phyloP scores from a whole-genome alignment of 2,888 invertebrate genomes.

The Lasius platythorax region DNA sequence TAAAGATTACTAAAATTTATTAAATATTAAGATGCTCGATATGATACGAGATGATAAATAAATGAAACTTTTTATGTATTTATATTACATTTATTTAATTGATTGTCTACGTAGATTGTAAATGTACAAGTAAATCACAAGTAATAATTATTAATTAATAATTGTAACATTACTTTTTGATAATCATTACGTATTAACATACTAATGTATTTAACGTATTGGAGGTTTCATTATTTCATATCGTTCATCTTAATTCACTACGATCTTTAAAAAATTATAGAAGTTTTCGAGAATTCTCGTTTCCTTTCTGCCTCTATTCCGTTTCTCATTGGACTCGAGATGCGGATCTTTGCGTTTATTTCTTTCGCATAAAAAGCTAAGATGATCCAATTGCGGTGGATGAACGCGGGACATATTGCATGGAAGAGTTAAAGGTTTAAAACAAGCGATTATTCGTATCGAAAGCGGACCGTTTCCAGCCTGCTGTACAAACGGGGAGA shows the following conservation, averaged over 20 bases:
- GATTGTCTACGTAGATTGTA: not conserved
- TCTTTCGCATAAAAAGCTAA: conserved; percentile 11
- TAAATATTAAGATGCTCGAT: not conserved
- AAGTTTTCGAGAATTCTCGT: not conserved
- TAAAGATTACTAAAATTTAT: not conserved
- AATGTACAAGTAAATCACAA: not conserved
- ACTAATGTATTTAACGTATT: not conserved
- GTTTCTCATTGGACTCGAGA: not conserved
- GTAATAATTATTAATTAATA: not conserved
- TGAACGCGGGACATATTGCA: not conserved
- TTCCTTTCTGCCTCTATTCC: not conserved
- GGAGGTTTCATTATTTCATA: not conserved
- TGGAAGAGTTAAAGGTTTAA: conserved; percentile 11
- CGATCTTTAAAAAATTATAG: not conserved
- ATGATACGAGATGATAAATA: not conserved
- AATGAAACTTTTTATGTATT: not conserved
- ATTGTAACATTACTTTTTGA: not conserved
- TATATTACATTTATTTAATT: not conserved
- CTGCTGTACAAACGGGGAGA: not conserved
- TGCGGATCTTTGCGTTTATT: conserved; percentile 1
- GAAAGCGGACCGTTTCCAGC: conserved; percentile 10
- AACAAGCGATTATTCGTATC: not conserved
- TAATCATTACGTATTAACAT: not conserved
- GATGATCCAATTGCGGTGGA: conserved; percentile 4
- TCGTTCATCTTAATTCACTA: not conserved